A percentile compares a stretch with the other conserved stretches of the same genome.
phyloP scores from a whole-genome alignment of 2,888 invertebrate species.

The Drosophila mimica region DNA sequence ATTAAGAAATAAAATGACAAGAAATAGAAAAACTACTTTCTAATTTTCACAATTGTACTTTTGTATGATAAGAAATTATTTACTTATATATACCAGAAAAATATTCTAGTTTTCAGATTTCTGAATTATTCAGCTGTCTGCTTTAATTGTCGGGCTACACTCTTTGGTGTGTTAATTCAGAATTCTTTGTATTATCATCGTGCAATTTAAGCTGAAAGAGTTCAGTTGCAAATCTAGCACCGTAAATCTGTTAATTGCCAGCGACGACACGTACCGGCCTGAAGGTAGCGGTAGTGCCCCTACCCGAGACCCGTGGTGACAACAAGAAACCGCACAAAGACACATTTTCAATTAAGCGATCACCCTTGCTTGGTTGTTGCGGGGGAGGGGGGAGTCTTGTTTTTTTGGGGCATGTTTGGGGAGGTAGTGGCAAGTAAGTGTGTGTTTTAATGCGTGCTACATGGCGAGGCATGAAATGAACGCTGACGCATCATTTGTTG shows the following conservation, averaged over 20 bases:
- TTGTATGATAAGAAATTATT: neutral
- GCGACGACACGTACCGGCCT: slow-evolving; percentile 22
- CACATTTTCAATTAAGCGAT: slow-evolving; percentile 55
- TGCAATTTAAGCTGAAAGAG: neutral
- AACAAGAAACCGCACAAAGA: slow-evolving; percentile 26
- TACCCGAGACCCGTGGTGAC: neutral
- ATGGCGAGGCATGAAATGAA: slow-evolving; percentile 60
- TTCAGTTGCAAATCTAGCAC: neutral
- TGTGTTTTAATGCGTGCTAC: slow-evolving; percentile 62
- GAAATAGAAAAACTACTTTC: neutral
- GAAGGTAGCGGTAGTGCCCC: slow-evolving; percentile 20
- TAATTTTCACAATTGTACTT: neutral
- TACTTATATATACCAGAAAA: neutral
- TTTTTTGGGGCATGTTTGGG: neutral
- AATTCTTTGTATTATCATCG: neutral
- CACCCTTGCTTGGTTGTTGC: slow-evolving; percentile 27
- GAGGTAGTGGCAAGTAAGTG: neutral
- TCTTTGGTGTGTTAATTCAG: neutral
- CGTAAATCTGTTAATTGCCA: slow-evolving; percentile 37
- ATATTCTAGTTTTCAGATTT: neutral
- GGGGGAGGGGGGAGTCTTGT: neutral
- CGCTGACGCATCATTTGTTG: slow-evolving; percentile 77
- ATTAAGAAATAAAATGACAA: neutral
- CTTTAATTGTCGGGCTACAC: neutral
- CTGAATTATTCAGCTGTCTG: neutral